Base-by-base conservation (phyloP, 1,140 invertebrate species). In the Drosophila lini region DNA sequence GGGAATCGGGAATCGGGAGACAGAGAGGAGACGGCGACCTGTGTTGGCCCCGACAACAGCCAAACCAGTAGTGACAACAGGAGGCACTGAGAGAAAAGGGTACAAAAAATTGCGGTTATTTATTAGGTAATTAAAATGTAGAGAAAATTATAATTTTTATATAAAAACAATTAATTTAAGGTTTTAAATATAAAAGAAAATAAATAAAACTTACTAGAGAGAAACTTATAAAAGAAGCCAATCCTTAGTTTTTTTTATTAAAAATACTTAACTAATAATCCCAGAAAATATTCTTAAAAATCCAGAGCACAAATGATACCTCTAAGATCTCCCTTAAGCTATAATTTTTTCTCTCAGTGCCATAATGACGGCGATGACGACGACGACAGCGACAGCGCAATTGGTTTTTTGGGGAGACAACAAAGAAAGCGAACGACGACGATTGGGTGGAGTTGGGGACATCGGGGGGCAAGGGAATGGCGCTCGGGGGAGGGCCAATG, bases 341-440 rank as follows among this genome's bases (percentile, higher is more conserved):
- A 3, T 3, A 10, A 8, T 9, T 32, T 1, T 67, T 62, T 48
- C 13, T 31, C 4, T 8, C 64, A 57, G 63, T 71, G 63, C 19
- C 38, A 16, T 41, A 22, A 52, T 47, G 40, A 69, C 53, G 64
- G 13, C 52, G 56, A 67, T 75, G 73, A 50, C 77, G 70, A 58
- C 56, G 70, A 81, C 68, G 78, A 73, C 73, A 65, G 74, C 60
- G 78, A 62, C 74, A 55, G 52, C 64, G 84, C 84, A 80, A 88
- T 88, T 83, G 84, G 80, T 89, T 88, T 83, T 82, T 83, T 50
- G 77, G 81, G 59, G 67, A 73, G 69, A 73, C 69, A 71, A 73
- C 69, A 73, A 50, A 73, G 69, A 71, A 71, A 59, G 65, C 69
- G 44, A 71, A 73, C 69, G 65, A 50, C 65, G 65, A 50, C 52